Evolutionary conservation across 1,140 invertebrate genomes (phyloP).

Genomic region (Drosophila eugracilis): DNA sequence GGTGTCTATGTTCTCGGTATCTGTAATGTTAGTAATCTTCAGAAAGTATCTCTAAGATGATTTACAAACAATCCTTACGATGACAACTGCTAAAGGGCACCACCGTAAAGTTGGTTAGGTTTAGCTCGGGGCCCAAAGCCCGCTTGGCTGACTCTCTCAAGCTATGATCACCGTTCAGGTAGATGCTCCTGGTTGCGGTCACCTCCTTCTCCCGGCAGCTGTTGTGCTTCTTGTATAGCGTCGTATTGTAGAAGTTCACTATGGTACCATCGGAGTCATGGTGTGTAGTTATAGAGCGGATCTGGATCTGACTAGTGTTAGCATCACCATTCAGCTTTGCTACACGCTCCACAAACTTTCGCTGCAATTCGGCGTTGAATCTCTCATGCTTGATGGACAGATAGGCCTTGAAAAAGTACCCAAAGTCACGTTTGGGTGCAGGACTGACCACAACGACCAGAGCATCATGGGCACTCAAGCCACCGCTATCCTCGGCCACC

Average conservation of each 20-base stretch:
- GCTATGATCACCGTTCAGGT: conserved; percentile 88
- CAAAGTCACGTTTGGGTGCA: conserved; percentile 86
- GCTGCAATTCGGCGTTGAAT: conserved; percentile 90
- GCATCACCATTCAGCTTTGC: conserved; percentile 91
- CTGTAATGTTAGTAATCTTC: conserved; percentile 4
- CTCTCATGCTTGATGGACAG: conserved; percentile 90
- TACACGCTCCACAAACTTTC: conserved; percentile 92
- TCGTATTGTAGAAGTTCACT: conserved; percentile 88
- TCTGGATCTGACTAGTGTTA: conserved; percentile 89
- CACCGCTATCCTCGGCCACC: conserved; percentile 88
- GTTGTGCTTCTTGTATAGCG: conserved; percentile 86
- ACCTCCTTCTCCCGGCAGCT: conserved; percentile 92
- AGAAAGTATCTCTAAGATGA: background rate
- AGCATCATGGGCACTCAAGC: conserved; percentile 90
- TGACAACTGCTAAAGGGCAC: conserved; percentile 90
- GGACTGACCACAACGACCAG: conserved; percentile 90
- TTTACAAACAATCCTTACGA: conserved; percentile 76
- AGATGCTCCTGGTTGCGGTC: conserved; percentile 88
- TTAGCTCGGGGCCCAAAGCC: conserved; percentile 92
- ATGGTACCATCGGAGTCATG: conserved; percentile 75
- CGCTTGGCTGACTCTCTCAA: conserved; percentile 88
- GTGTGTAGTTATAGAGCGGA: conserved; percentile 86
- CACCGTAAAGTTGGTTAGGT: conserved; percentile 88
- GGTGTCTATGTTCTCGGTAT: conserved; percentile 62
- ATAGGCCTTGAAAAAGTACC: conserved; percentile 92